Conservation (phyloP, 2,888 invertebrate species). For the Teinopalpus imperialis region DNA sequence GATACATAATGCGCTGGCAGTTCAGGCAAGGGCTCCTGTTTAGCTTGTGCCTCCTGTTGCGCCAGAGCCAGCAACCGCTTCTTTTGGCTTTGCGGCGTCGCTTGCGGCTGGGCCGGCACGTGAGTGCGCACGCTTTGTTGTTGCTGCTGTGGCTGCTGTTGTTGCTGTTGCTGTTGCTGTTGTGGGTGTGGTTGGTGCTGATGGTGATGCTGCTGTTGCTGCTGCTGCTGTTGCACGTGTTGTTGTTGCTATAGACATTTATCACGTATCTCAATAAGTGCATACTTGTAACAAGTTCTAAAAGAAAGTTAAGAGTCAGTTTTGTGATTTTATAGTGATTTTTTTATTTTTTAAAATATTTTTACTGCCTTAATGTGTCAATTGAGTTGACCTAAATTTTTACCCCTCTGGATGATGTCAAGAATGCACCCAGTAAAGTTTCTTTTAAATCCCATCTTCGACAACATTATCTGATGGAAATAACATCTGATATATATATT, state of each 20-base stretch:
- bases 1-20: slow-evolving; percentile 63
- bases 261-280: too few relatives aligned
- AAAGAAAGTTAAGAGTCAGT: too few relatives aligned
- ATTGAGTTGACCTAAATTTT: too few relatives aligned
- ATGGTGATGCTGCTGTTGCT: slow-evolving; percentile 29
- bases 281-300: too few relatives aligned
- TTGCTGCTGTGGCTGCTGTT: slow-evolving; percentile 32
- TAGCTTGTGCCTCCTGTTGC: slow-evolving; percentile 80
- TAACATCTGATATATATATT: too few relatives aligned
- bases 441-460: too few relatives aligned
- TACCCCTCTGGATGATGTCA: too few relatives aligned
- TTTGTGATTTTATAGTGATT: too few relatives aligned
- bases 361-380: too few relatives aligned
- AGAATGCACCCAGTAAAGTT: too few relatives aligned
- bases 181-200: slow-evolving; percentile 31
- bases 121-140: slow-evolving; percentile 26
- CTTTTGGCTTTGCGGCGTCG: slow-evolving; percentile 91
- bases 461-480: too few relatives aligned
- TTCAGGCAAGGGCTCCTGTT: slow-evolving; percentile 61
- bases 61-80: slow-evolving; percentile 94
- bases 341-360: too few relatives aligned
- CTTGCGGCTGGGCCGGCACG: slow-evolving; percentile 43
- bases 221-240: slow-evolving; percentile 27
- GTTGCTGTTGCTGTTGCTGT: slow-evolving; percentile 34
- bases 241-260: slow-evolving; percentile 26